These are phyloP conservation scores for Drosophila pachea DNA, from an alignment of 1,140 invertebrate species.

Conservation along the genomic window DNA sequence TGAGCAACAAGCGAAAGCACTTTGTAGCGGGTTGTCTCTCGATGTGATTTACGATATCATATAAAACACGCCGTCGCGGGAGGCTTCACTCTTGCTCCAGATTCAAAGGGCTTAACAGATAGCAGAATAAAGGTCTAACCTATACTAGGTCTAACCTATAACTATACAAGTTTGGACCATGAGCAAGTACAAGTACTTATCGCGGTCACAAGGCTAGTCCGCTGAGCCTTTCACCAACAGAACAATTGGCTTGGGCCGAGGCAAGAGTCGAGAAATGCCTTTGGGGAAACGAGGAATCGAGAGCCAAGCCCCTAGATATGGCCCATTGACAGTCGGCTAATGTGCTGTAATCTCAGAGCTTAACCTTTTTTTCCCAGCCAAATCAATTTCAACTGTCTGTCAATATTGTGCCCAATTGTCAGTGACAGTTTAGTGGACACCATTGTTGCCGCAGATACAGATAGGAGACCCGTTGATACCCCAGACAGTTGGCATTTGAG, in stretches of 20 bases:
- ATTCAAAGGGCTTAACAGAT: not conserved
- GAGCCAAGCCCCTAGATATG: slow-evolving; percentile 32
- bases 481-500: slow-evolving; percentile 45
- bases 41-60: slow-evolving; percentile 40
- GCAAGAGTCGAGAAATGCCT: slow-evolving; percentile 3
- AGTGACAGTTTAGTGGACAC: slow-evolving; percentile 68
- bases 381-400: slow-evolving; percentile 73
- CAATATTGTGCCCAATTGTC: slow-evolving; percentile 64
- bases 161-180: not conserved
- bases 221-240: not conserved
- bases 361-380: slow-evolving; percentile 51
- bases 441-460: slow-evolving; percentile 4
- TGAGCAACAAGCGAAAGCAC: slow-evolving; percentile 65
- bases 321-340: slow-evolving; percentile 45
- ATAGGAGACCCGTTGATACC: slow-evolving; percentile 24
- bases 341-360: slow-evolving; percentile 69
- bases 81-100: not conserved
- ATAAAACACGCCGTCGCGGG: not conserved
- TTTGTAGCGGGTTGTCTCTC: slow-evolving; percentile 23
- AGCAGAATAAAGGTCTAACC: no score
- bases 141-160: not conserved
- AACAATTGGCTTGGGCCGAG: slow-evolving; percentile 19
- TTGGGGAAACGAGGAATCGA: slow-evolving; percentile 16
- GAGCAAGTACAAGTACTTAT: not conserved
- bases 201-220: not conserved